Conservation (phyloP, 2,888 invertebrate species). For the Elysia crispata region DNA sequence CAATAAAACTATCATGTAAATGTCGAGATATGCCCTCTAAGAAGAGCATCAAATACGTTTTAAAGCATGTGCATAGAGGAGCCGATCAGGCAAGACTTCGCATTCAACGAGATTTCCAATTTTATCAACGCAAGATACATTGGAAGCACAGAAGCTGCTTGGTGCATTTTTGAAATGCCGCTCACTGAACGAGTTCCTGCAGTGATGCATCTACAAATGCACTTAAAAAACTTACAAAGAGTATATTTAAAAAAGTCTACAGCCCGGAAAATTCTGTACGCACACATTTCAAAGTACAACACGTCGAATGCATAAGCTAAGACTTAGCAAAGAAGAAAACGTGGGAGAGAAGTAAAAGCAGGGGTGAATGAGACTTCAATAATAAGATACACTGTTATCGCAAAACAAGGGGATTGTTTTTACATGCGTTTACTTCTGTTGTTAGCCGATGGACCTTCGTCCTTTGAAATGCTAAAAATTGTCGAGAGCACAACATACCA, state of each 20-base stretch:
- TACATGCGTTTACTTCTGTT: constrained; percentile 46
- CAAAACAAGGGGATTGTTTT: constrained; percentile 58
- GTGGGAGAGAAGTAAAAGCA: constrained; percentile 23
- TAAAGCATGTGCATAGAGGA: constrained; percentile 47
- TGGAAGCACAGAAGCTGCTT: background rate
- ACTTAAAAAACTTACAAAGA: background rate
- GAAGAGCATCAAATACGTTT: constrained; percentile 44
- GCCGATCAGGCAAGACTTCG: constrained; percentile 31
- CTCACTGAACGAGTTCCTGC: background rate
- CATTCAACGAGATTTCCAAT: constrained; percentile 10
- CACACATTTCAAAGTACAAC: constrained; percentile 53
- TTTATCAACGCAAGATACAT: constrained; percentile 22
- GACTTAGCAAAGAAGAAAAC: constrained; percentile 28
- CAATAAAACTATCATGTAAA: constrained; percentile 9
- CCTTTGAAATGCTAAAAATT: background rate
- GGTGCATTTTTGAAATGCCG: constrained; percentile 10
- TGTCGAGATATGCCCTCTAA: constrained; percentile 33
- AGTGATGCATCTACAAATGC: background rate
- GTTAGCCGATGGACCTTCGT: constrained; percentile 14
- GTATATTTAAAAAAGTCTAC: constrained; percentile 33
- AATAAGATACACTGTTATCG: constrained; percentile 59
- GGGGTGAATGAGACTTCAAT: background rate
- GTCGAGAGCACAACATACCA: background rate
- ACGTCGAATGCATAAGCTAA: constrained; percentile 53
- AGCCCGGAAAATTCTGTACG: constrained; percentile 44